These are phyloP conservation scores for Cotesia vestalis DNA, from an alignment of 1,140 invertebrate genomes.

Conservation along the genomic window DNA sequence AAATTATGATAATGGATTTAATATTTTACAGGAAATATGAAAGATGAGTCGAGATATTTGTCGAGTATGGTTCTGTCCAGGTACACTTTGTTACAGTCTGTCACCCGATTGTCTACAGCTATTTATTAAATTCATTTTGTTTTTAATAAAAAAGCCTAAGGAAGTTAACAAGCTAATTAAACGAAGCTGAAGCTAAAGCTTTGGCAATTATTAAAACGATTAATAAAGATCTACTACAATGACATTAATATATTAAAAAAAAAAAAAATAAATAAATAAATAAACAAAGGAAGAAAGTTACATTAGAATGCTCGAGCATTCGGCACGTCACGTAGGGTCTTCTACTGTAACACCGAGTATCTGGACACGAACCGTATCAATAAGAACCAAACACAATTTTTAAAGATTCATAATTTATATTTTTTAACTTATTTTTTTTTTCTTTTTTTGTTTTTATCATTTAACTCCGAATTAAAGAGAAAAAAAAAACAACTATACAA, in stretches of 20 bases:
- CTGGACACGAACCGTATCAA: slow-evolving; percentile 49
- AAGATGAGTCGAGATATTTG: slow-evolving; percentile 28
- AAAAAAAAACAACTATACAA: slow-evolving; percentile 59
- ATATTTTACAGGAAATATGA: background rate
- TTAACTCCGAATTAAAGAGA: slow-evolving; percentile 11
- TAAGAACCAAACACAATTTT: slow-evolving; percentile 42
- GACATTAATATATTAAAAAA: slow-evolving; percentile 1
- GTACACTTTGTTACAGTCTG: slow-evolving; percentile 47
- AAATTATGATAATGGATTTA: slow-evolving; percentile 3
- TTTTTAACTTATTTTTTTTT: slow-evolving; percentile 47
- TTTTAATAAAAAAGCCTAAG: background rate
- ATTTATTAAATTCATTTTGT: slow-evolving; percentile 5
- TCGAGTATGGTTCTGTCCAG: slow-evolving; percentile 51
- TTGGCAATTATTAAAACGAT: background rate
- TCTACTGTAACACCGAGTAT: slow-evolving; percentile 43
- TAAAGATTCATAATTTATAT: slow-evolving; percentile 63
- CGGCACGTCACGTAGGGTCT: slow-evolving; percentile 55
- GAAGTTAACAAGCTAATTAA: background rate
- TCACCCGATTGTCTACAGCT: slow-evolving; percentile 41
- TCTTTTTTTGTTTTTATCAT: slow-evolving; percentile 9
- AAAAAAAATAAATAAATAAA: too few species aligned
- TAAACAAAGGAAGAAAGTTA: slow-evolving; percentile 42
- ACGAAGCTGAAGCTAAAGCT: slow-evolving; percentile 26
- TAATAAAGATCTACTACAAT: slow-evolving; percentile 13
- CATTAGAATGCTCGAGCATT: slow-evolving; percentile 57